Percentiles rank a stretch among this genome's conserved stretches.
These are phyloP conservation scores for Diarsia dahlii DNA, from an alignment of 2,888 invertebrate genomes.

Conservation along the genomic window DNA sequence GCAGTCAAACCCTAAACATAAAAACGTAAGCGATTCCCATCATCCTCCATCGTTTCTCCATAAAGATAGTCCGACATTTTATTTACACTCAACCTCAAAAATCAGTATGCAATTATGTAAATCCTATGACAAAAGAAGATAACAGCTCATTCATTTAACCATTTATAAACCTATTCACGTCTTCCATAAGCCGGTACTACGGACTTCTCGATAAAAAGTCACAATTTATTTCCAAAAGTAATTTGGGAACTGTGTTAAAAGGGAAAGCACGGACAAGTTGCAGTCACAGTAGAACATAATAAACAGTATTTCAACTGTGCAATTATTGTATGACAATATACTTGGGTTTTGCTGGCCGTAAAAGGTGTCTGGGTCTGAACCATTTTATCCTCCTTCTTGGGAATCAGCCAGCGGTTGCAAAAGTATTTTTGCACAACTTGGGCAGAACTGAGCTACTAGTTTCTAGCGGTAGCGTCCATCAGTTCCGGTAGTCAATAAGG, in stretches of 20 bases:
- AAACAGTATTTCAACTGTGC: slow-evolving; percentile 13
- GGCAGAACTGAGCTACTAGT: too few species aligned
- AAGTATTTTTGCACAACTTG: background rate
- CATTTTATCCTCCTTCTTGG: too few species aligned
- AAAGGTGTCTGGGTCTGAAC: background rate
- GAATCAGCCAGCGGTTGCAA: background rate
- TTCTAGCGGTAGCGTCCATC: too few species aligned
- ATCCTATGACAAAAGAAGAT: slow-evolving; percentile 49
- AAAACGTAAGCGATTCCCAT: slow-evolving; percentile 2
- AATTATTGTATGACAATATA: background rate
- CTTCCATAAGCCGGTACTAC: slow-evolving; percentile 40
- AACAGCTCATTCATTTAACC: slow-evolving; percentile 52
- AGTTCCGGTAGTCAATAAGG: too few species aligned
- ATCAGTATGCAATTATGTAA: slow-evolving; percentile 51
- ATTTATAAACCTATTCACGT: slow-evolving; percentile 54
- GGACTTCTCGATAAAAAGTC: slow-evolving; percentile 53
- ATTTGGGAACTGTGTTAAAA: slow-evolving; percentile 71
- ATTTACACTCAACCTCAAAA: slow-evolving; percentile 28
- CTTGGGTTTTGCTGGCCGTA: background rate
- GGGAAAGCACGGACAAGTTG: slow-evolving; percentile 52
- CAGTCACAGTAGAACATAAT: slow-evolving; percentile 4
- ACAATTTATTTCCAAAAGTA: slow-evolving; percentile 57
- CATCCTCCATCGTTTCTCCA: slow-evolving; percentile 4
- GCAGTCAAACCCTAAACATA: background rate
- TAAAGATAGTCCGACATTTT: slow-evolving; percentile 15